These are phyloP conservation scores for Athalia cordata DNA, from an alignment of 2,888 invertebrate species.

Conservation along the genomic window DNA sequence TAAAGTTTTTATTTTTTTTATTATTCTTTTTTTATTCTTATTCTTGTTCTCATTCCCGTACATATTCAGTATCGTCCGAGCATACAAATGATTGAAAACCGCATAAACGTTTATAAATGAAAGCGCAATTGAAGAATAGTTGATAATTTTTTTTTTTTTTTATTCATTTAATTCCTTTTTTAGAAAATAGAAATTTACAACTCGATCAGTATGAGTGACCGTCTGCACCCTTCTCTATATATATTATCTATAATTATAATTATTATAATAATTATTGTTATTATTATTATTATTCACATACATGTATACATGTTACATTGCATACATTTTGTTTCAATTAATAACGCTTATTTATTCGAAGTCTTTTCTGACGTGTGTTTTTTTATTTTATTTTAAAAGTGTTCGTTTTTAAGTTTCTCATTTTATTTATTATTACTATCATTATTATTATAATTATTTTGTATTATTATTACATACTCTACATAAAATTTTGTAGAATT, in stretches of 20 bases:
- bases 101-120: not conserved
- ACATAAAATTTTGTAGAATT: no score
- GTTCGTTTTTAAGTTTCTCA: not conserved
- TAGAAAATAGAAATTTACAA: not conserved
- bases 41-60: no score
- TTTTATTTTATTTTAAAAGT: not conserved
- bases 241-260: slow-evolving; percentile 7
- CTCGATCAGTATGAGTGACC: slow-evolving; percentile 31
- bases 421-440: not conserved
- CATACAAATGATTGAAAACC: slow-evolving; percentile 15
- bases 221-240: slow-evolving; percentile 34
- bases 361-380: not conserved
- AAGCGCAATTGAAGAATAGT: not conserved
- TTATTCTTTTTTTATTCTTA: no score
- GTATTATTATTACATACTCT: no score
- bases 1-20: no score
- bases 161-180: not conserved
- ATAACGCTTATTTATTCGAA: not conserved
- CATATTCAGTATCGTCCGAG: slow-evolving; percentile 24
- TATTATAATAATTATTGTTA: not conserved
- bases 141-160: not conserved
- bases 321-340: slow-evolving; percentile 2
- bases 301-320: not conserved
- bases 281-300: not conserved
- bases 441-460: not conserved